Conservation (phyloP, 2,113 vertebrate species). For the Myiagra hebetior region DNA sequence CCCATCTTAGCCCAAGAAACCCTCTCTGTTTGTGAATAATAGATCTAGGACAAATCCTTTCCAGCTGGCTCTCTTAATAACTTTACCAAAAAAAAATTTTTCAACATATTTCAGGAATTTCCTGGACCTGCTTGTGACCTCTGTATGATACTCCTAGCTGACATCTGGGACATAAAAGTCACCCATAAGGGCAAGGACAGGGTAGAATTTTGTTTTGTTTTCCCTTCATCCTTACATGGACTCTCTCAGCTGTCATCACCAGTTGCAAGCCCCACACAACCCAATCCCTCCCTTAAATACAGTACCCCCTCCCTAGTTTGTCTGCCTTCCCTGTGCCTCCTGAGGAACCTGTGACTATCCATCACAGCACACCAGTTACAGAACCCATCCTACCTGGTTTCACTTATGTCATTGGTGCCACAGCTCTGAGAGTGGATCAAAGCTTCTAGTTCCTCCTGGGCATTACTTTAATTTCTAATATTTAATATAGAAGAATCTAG, state of each 20-base stretch:
- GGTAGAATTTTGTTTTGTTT: neutral
- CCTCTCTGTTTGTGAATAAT: neutral
- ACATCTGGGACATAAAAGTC: neutral
- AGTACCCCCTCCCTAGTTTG: fast-evolving
- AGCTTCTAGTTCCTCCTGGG: neutral
- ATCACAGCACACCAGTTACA: neutral
- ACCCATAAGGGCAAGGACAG: neutral
- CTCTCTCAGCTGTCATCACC: neutral
- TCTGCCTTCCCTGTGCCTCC: neutral
- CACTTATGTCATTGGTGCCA: fast-evolving
- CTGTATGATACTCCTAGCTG: neutral
- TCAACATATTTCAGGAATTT: neutral
- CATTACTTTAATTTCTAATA: neutral
- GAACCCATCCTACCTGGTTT: neutral
- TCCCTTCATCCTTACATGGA: neutral
- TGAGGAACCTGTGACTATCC: neutral
- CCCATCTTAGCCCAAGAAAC: fast-evolving
- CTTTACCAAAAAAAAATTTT: neutral
- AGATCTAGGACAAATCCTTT: neutral
- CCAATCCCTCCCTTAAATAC: neutral
- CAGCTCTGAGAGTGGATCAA: neutral
- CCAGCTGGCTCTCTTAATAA: neutral
- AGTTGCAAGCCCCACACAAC: neutral
- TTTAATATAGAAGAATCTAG: neutral
- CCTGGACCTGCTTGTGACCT: neutral